These are phyloP conservation scores for Martes flavigula DNA, from an alignment of 2,797 vertebrate genomes.

Conservation along the genomic window DNA sequence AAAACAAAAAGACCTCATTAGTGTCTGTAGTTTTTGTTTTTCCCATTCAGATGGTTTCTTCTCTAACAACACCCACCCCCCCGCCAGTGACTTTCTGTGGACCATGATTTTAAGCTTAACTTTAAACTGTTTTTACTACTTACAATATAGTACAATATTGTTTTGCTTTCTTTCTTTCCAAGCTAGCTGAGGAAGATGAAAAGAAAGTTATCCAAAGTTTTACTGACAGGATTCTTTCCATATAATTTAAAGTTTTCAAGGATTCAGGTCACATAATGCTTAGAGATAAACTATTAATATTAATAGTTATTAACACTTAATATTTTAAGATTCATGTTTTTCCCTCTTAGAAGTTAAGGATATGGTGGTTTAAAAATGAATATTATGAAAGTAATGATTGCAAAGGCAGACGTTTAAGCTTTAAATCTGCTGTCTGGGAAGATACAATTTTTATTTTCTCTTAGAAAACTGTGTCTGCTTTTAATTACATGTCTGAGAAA, in stretches of 20 bases:
- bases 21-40: neutral
- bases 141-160: neutral
- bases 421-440: neutral
- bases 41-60: neutral
- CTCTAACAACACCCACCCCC: neutral
- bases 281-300: neutral
- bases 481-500: neutral
- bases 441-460: neutral
- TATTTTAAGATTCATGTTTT: neutral
- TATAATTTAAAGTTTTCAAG: slow-evolving; percentile 13
- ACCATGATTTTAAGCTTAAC: neutral
- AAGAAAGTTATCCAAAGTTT: slow-evolving; percentile 22
- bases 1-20: neutral
- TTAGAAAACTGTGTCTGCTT: neutral
- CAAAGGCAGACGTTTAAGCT: neutral
- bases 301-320: neutral
- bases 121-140: neutral
- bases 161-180: neutral
- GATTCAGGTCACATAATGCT: neutral
- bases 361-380: neutral
- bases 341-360: neutral
- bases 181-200: neutral
- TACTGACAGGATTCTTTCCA: neutral
- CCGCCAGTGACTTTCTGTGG: neutral
- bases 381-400: neutral